Percentiles rank a stretch among this genome's conserved stretches.
Conservation (phyloP, 2,797 vertebrate species). For the Muscicapa striata region DNA sequence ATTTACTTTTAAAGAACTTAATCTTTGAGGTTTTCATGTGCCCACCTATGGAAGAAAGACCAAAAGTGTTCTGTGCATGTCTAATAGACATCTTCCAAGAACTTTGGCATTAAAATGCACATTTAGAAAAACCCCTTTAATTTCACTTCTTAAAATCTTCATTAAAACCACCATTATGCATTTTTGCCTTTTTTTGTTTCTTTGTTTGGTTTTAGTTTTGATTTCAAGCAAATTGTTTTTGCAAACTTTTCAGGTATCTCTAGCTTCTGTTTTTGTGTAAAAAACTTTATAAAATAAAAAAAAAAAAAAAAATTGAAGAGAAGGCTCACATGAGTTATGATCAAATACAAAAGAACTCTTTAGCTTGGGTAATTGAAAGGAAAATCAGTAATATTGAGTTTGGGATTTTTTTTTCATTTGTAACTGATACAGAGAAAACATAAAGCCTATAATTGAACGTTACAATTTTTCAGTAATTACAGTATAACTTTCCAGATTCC, state of each 20-base stretch:
- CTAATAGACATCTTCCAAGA: not conserved
- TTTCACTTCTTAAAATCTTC: not conserved
- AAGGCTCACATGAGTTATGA: not conserved
- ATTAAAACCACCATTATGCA: not conserved
- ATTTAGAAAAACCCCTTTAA: not conserved
- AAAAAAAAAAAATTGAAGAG: not conserved
- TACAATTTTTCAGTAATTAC: not conserved
- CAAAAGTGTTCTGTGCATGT: not conserved
- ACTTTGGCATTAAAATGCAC: not conserved
- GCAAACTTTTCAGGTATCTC: not conserved
- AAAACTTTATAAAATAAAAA: not conserved
- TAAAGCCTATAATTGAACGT: accelerated
- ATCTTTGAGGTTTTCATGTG: not conserved
- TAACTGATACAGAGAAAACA: not conserved
- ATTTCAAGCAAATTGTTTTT: not conserved
- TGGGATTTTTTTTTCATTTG: not conserved
- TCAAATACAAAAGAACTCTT: not conserved
- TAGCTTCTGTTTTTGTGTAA: not conserved
- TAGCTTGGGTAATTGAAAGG: not conserved
- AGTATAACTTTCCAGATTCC: not conserved
- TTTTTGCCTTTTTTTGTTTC: not conserved
- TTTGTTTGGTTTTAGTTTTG: no score
- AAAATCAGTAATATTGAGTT: not conserved
- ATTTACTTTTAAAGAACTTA: not conserved
- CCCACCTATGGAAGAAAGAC: not conserved